phyloP scores from a whole-genome alignment of 2,797 vertebrate species.

The Cyprinella venusta region DNA sequence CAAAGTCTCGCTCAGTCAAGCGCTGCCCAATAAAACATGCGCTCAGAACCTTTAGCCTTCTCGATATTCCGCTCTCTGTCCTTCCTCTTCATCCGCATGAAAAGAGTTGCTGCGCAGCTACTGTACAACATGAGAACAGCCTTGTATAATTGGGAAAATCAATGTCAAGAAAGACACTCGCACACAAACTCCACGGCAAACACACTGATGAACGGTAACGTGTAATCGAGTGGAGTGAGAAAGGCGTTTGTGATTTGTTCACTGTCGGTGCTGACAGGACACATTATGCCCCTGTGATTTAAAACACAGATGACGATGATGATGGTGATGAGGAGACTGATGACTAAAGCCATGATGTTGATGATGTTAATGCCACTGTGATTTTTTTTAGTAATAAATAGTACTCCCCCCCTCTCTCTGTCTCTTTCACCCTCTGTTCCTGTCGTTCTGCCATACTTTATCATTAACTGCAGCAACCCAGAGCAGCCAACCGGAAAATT shows the following conservation, averaged over 20 bases:
- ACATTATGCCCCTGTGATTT: slow-evolving; percentile 39
- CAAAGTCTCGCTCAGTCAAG: slow-evolving; percentile 64
- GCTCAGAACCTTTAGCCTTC: slow-evolving; percentile 11
- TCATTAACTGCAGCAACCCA: slow-evolving; percentile 77
- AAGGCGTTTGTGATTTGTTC: slow-evolving; percentile 14
- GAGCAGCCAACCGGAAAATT: slow-evolving; percentile 79
- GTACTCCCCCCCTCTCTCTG: slow-evolving; percentile 11
- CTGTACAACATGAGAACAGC: slow-evolving; percentile 30
- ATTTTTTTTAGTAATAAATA: slow-evolving; percentile 10
- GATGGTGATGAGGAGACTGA: slow-evolving; percentile 47
- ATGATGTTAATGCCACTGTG: slow-evolving; percentile 5
- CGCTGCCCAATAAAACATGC: slow-evolving; percentile 28
- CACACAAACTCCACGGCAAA: slow-evolving; percentile 13
- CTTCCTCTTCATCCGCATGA: slow-evolving; percentile 18
- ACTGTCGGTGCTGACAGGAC: slow-evolving; percentile 32
- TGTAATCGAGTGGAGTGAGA: slow-evolving; percentile 2
- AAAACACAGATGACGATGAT: slow-evolving; percentile 32
- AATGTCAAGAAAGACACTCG: slow-evolving; percentile 22
- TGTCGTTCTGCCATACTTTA: slow-evolving; percentile 71
- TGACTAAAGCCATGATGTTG: slow-evolving; percentile 5
- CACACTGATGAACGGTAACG: slow-evolving; percentile 4
- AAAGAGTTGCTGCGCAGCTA: slow-evolving; percentile 28
- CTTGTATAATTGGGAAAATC: slow-evolving; percentile 29
- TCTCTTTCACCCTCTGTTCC: slow-evolving; percentile 34
- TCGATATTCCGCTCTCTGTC: background rate